A percentile compares a stretch with the other conserved stretches of the same genome.
Evolutionary conservation across 2,888 invertebrate species (phyloP).

Genomic region (Trichogramma dendrolimi): DNA sequence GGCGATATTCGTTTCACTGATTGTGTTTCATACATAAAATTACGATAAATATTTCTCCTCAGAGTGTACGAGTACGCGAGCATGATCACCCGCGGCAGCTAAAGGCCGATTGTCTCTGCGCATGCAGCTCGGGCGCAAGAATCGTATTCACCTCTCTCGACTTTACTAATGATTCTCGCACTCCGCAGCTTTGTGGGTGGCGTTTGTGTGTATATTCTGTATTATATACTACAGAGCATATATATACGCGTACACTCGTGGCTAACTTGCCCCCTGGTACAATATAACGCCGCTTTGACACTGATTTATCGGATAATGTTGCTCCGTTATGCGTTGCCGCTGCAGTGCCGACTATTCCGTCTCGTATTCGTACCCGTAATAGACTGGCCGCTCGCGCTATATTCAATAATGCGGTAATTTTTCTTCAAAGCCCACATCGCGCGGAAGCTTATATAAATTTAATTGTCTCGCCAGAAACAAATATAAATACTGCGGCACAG

Average conservation of each 20-base stretch:
- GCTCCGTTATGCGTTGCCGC: not conserved
- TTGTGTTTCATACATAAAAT: conserved; percentile 50
- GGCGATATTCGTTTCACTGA: conserved; percentile 35
- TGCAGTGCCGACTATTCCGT: not conserved
- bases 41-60: conserved; percentile 44
- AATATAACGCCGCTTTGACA: conserved; percentile 15
- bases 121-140: not conserved
- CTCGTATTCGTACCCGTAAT: not conserved
- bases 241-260: not conserved
- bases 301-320: conserved; percentile 19
- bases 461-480: too few species aligned
- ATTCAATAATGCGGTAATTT: not conserved
- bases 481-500: too few species aligned
- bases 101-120: conserved; percentile 19
- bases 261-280: not conserved
- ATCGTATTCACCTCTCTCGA: too few species aligned
- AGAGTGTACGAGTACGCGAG: not conserved
- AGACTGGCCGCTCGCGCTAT: not conserved
- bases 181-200: conserved; percentile 24
- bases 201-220: conserved; percentile 8
- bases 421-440: too few species aligned
- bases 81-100: conserved; percentile 17
- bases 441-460: too few species aligned
- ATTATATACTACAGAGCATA: not conserved
- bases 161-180: conserved; percentile 19